Evolutionary conservation across 2,113 vertebrate species (phyloP), one percentile per base, ranked within the genome.

Genomic region (Channa maculata): DNA sequence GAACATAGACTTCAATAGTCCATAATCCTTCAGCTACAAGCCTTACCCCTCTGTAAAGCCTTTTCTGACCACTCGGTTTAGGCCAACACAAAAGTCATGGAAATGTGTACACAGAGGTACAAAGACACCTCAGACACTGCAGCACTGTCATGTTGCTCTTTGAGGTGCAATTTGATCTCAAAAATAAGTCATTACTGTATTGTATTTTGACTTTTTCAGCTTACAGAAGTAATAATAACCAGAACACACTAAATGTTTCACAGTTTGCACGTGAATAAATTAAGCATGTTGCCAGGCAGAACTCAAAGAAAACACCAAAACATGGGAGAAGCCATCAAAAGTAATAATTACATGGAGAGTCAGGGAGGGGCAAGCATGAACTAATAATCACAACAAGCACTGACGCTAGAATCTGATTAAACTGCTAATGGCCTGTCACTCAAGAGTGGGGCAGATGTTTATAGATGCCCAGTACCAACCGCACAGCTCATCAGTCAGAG

Each of bases 401-500:
- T 48, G 83, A 89, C 36, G 71, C 83, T 87, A 68, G 79, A 84
- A 88, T 93, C 91, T 93, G 90, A 91, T 93, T 91, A 91, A 92
- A 91, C 80, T 68, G 82, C 86, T 90, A 92, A 92, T 93, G 92
- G 89, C 82, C 83, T 89, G 92, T 91, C 90, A 92, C 89, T 94
- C 92, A 91, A 71, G 55, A 63, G 66, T 5, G 8, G 67, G 85
- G 74, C 89, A 89, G 87, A 91, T 90, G 75, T 90, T 92, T 93
- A 89, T 85, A 91, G 85, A 89, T 87, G 84, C 83, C 89, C 88
- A 66, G 87, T 90, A 93, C 90, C 91, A 89, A 85, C 84, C 78
- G 73, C 85, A 89, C 72, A 86, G 89, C 90, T 92, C 92, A 93
- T 92, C 90, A 86, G 90, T 93, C 92, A 93, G 89, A 91, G 88